Base-by-base conservation (phyloP, 2,888 invertebrate species). In the Diplolepis rosae region DNA sequence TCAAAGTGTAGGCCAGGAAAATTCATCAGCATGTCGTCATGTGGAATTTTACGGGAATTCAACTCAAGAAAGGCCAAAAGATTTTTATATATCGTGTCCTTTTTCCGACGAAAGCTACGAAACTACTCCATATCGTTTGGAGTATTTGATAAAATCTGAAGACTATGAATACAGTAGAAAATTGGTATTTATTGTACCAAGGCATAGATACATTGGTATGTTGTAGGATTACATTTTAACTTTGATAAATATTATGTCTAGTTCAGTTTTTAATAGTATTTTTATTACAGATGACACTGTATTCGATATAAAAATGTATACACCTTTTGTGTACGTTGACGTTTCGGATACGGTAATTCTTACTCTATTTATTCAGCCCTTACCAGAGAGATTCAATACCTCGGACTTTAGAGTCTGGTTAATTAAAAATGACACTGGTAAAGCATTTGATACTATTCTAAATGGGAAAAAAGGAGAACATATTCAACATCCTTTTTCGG, bases 321-420 rank as follows among this genome's bases (percentile, higher is more conserved):
- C 74, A 56, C 87, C 88, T 32, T 89, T 89, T 77, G 76, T 84
- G 27, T 89, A 89, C 66, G 72, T 85, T 11, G 89, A 89, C 67
- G 80, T 85, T 13, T 85, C 89, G 1, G 79, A 85, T 54, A 72
- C 77, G 2, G 81, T 84, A 0, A 70, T 70, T 5, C 71, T 87
- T 5, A 74, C 77, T 0, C 72, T 89, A 48, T 81, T 85, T 56
- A 77, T 89, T 71, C 88, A 89, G 73, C 74, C 83, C n/a, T 45
- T 85, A 35, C 87, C 86, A 9, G 52, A 76, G 70, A 78, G 70
- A 45, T 88, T 83, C 54, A 88, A 89, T 39, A 83, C 89, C 9
- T 82, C 84, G 0, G 24, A 67, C 27, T 89, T 88, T 65, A 83
- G 78, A 78, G 79, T 86, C 15, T 87, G 87, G 85, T 75, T 88